These are phyloP conservation scores for Geodia barretti DNA, from an alignment of 37 sponge, comb jelly and placozoan species.

Conservation along the genomic window DNA sequence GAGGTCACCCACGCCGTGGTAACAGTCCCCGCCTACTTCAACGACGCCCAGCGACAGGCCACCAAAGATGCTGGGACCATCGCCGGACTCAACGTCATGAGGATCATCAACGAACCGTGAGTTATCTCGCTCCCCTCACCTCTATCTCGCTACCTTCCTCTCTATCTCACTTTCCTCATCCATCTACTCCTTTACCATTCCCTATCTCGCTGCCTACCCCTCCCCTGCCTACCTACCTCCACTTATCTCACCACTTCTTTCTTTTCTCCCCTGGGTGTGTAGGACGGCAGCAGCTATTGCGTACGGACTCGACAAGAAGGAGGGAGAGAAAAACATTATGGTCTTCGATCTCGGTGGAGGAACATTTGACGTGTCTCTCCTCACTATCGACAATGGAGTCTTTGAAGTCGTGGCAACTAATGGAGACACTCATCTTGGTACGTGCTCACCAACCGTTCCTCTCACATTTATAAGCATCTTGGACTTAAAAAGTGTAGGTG, in stretches of 20 bases:
- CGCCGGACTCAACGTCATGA: constrained; percentile 97
- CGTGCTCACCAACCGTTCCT: no score
- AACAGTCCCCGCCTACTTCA: constrained; percentile 99
- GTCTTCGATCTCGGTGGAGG: constrained; percentile 99
- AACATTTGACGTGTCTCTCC: constrained; percentile 97
- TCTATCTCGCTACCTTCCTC: not conserved
- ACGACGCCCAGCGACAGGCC: constrained; percentile 99
- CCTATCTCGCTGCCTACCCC: not conserved
- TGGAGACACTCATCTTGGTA: constrained; percentile 98
- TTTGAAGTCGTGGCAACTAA: constrained; percentile 99
- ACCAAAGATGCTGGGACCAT: constrained; percentile 98
- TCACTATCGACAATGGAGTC: constrained; percentile 98
- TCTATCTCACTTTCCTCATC: not conserved
- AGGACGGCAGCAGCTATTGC: constrained; percentile 99
- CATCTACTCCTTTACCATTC: not conserved
- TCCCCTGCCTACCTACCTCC: no score
- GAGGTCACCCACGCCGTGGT: constrained; percentile 96
- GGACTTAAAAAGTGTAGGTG: no score
- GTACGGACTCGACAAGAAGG: constrained; percentile 98
- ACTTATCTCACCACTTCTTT: no score
- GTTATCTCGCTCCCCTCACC: constrained; percentile 17
- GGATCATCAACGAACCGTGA: constrained; percentile 99
- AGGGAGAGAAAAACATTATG: constrained; percentile 97
- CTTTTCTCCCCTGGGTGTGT: no score
- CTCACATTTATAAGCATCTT: no score